Evolutionary conservation across 2,888 invertebrate species (phyloP), one percentile per base, ranked within the genome.

Genomic region (Lampropteryx suffumata): DNA sequence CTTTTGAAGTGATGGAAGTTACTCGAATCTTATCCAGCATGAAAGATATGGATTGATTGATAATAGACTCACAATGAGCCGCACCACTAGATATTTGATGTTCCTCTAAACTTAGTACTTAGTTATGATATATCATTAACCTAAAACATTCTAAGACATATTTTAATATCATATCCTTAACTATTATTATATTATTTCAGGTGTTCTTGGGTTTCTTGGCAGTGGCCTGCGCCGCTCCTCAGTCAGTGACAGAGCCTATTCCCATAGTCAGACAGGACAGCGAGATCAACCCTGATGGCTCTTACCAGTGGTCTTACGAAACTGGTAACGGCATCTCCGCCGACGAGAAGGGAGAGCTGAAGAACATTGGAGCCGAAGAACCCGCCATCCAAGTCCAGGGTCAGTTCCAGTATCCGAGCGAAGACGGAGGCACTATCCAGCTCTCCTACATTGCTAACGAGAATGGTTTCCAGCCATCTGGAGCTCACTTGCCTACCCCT

Each of bases 401-500:
- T 13, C 92, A 91, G 70, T 93, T 83, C 80, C 89, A 91, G 34
- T 94, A 94, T 76, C 91, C 92, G 1, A 90, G 92, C 34, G 93
- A 94, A 0, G 93, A 94, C 10, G 94, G 94, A 26, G 76, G 83
- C 49, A 82, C 79, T 53, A 92, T 93, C 63, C 90, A 92, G 61
- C 68, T 94, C 50, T 82, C 88, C 0, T 95, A 94, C 80, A 79
- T 92, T 29, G 94, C 95, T 42, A 92, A 94, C 67, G 94, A 94
- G 73, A 94, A 94, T 61, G 94, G 94, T 40, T 94, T 90, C 87
- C 93, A 93, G 71, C 93, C 94, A 6, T 90, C 85, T 64, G 92
- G 92, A n/a, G 85, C 85, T 12, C 92, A 92, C 64, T 73, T 93
- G 1, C 93, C 93, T 26, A 92, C 92, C 0, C 90, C 94, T 21